These are phyloP conservation scores for Sebastes miniatus DNA, from an alignment of 2,797 vertebrate genomes.

Conservation along the genomic window DNA sequence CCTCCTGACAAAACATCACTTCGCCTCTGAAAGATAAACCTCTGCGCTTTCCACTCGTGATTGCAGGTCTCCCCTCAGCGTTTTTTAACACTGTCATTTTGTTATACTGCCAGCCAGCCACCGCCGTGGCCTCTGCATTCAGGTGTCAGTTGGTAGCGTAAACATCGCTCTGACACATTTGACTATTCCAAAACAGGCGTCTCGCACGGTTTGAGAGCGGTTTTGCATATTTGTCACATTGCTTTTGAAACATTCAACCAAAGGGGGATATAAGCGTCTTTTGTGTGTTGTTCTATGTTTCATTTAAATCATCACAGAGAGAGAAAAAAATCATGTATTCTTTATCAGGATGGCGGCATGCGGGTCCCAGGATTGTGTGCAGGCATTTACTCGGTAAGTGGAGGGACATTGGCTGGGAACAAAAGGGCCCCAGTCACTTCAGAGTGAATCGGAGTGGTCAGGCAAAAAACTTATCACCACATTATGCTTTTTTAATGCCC, in stretches of 20 bases:
- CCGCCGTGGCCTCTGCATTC: conserved; percentile 49
- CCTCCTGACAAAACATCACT: conserved; percentile 53
- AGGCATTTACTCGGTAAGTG: conserved; percentile 60
- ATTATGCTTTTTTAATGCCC: conserved; percentile 74
- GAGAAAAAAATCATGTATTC: conserved; percentile 32
- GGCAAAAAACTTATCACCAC: conserved; percentile 69
- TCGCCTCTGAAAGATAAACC: conserved; percentile 49
- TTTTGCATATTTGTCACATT: conserved; percentile 72
- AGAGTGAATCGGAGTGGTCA: conserved; percentile 64
- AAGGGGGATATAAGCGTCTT: conserved; percentile 63
- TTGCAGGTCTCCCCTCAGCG: conserved; percentile 34
- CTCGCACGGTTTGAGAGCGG: conserved; percentile 32
- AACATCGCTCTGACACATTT: conserved; percentile 75
- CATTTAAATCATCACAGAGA: conserved; percentile 57
- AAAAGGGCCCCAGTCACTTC: conserved; percentile 69
- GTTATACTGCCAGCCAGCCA: conserved; percentile 42
- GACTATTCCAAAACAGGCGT: conserved; percentile 50
- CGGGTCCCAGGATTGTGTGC: conserved; percentile 40
- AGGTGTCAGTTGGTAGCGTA: conserved; percentile 68
- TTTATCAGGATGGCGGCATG: conserved; percentile 48
- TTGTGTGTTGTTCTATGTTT: conserved; percentile 65
- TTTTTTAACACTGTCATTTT: conserved; percentile 69
- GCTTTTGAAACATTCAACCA: conserved; percentile 61
- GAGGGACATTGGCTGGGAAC: conserved; percentile 58
- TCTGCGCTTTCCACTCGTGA: conserved; percentile 35